A percentile compares a stretch with the other conserved stretches of the same genome.
Conservation (phyloP, 2,797 vertebrate species). For the Harpagifer antarcticus region DNA sequence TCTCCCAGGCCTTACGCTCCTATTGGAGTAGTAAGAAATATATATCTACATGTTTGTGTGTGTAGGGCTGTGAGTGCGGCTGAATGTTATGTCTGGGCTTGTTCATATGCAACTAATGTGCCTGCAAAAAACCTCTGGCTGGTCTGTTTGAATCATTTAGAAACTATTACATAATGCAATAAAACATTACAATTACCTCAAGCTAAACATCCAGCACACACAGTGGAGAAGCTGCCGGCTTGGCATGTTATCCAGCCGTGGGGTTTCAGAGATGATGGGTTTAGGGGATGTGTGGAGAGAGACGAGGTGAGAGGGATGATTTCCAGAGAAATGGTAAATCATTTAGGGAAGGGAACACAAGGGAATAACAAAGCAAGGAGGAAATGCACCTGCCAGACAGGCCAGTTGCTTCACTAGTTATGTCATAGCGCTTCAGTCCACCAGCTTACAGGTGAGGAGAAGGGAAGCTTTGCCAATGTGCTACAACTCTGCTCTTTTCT, state of each 20-base stretch:
- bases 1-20: constrained; percentile 43
- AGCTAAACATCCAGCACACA: constrained; percentile 71
- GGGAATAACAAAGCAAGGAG: constrained; percentile 74
- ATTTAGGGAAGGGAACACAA: constrained; percentile 72
- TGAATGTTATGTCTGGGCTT: constrained; percentile 60
- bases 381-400: constrained; percentile 81
- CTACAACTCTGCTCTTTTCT: neutral
- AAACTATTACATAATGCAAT: constrained; percentile 76
- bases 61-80: constrained; percentile 4
- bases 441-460: constrained; percentile 58
- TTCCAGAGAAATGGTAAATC: constrained; percentile 77
- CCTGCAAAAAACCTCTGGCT: constrained; percentile 55
- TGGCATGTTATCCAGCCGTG: constrained; percentile 58
- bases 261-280: constrained; percentile 73
- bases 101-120: constrained; percentile 52
- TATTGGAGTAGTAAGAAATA: constrained; percentile 67
- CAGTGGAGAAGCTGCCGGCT: constrained; percentile 62
- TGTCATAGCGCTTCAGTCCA: constrained; percentile 35
- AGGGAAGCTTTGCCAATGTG: neutral
- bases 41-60: constrained; percentile 35
- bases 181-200: constrained; percentile 76
- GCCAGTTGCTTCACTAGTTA: constrained; percentile 47
- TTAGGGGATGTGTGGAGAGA: constrained; percentile 73
- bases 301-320: constrained; percentile 45
- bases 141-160: constrained; percentile 77